Evolutionary conservation across 2,797 vertebrate genomes (phyloP), one percentile per base, ranked within the genome.

Genomic region (Chloroceryle amazona): DNA sequence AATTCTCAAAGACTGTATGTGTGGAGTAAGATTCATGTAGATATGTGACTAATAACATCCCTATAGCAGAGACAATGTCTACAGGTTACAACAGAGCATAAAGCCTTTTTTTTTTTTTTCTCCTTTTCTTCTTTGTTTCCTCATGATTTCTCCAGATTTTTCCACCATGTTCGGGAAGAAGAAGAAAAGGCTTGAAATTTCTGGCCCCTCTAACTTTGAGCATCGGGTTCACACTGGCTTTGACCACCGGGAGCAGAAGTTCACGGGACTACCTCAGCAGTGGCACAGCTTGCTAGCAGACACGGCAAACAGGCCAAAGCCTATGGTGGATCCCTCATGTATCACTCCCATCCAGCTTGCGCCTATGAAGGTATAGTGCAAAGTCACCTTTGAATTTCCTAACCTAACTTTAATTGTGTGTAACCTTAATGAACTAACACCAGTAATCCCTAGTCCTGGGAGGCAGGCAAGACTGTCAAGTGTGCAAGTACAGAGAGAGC

Each of bases 111-210:
- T 28, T 28, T 29, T 37, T 22, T 86, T 9, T 65, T 79, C 58
- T 92, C 55, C 81, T 29, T 73, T 85, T 86, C 39, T 41, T 66
- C 65, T 42, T 3, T 91, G 2, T 90, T 54, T 90, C 83, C 42
- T 35, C 44, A 0, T 41, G 37, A 25, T 39, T 95, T 75, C 81
- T 98, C 97, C 98, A 98, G 99, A 98, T 97, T 98, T 99, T 98
- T 99, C 98, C 99, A 99, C 98, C 98, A 99, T 99, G 99, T 99
- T 99, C 68, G 99, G 99, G 75, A 99, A 99, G 98, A 99, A 99
- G 98, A 99, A 99, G 98, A 99, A 99, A 98, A 98, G 99, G 95
- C 98, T 99, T 96, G 99, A 99, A 98, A 99, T 99, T 96, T 99
- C 99, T 9, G 99, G 99, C 49, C 99, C 99, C 29, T 99, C 99